Percentiles rank a stretch among this genome's conserved stretches.
These are phyloP conservation scores for Metalampra italica DNA, from an alignment of 2,888 invertebrate genomes.

Conservation along the genomic window DNA sequence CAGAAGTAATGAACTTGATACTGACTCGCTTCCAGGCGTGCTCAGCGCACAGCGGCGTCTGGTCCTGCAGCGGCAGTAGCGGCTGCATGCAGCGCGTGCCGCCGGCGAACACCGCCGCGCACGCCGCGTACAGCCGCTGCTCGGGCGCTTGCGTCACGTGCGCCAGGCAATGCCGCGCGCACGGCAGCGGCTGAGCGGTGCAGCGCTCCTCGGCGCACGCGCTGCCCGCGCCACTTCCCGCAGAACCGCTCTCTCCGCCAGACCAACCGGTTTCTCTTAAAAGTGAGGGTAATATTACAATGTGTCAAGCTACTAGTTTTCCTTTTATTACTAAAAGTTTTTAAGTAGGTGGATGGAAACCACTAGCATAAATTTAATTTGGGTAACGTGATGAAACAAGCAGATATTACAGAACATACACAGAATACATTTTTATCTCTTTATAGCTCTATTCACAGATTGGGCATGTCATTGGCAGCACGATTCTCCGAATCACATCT, in stretches of 20 bases:
- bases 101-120: conserved; percentile 72
- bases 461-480: no score
- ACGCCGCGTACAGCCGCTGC: conserved; percentile 82
- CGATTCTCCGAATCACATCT: no score
- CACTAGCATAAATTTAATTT: no score
- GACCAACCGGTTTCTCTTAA: conserved; percentile 54
- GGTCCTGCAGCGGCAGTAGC: conserved; percentile 61
- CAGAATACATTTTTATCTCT: no score
- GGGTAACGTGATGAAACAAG: no score
- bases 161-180: conserved; percentile 88
- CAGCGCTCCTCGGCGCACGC: conserved; percentile 51
- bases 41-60: conserved; percentile 90
- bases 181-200: conserved; percentile 80
- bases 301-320: no score
- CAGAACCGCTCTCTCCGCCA: conserved; percentile 47
- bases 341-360: no score
- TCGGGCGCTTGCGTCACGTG: conserved; percentile 92
- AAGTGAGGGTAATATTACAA: not conserved
- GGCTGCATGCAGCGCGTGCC: conserved; percentile 69
- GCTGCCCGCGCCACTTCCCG: conserved; percentile 16
- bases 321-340: no score
- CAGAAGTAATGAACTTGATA: not conserved
- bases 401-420: no score
- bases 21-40: conserved; percentile 89
- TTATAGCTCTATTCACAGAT: no score